Evolutionary conservation across 2,888 invertebrate genomes (phyloP).

Genomic region (Andricus curvator): DNA sequence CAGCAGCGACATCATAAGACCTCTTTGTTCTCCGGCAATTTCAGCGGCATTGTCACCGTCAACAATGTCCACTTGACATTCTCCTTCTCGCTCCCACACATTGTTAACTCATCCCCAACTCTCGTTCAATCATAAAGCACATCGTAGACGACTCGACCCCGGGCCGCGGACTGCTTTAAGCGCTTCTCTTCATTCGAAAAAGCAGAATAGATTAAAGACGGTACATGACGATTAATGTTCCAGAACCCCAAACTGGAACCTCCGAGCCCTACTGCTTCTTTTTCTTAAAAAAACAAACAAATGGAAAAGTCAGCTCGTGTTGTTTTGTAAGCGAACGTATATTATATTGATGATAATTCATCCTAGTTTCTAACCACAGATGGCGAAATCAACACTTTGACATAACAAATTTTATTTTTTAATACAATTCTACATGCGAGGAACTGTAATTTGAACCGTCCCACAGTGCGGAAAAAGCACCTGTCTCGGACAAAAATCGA

Average conservation of each 20-base stretch:
- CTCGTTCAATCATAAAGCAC: constrained; percentile 76
- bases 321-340: no score
- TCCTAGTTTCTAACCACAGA: no score
- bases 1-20: constrained; percentile 78
- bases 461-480: no score
- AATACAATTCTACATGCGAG: no score
- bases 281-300: background rate
- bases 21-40: constrained; percentile 78
- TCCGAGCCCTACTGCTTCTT: background rate
- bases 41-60: constrained; percentile 78
- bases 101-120: constrained; percentile 69
- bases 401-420: no score
- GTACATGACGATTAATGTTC: constrained; percentile 36
- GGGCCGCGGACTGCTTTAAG: constrained; percentile 32
- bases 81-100: constrained; percentile 73
- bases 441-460: no score
- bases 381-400: no score
- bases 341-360: no score
- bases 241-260: background rate
- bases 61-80: constrained; percentile 79
- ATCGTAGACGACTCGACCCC: constrained; percentile 62
- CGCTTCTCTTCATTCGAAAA: constrained; percentile 40
- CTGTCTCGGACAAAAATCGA: no score
- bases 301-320: no score
- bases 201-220: constrained; percentile 39